These are phyloP conservation scores for Bos indicus DNA, from an alignment of 2,113 vertebrate species.

Conservation along the genomic window DNA sequence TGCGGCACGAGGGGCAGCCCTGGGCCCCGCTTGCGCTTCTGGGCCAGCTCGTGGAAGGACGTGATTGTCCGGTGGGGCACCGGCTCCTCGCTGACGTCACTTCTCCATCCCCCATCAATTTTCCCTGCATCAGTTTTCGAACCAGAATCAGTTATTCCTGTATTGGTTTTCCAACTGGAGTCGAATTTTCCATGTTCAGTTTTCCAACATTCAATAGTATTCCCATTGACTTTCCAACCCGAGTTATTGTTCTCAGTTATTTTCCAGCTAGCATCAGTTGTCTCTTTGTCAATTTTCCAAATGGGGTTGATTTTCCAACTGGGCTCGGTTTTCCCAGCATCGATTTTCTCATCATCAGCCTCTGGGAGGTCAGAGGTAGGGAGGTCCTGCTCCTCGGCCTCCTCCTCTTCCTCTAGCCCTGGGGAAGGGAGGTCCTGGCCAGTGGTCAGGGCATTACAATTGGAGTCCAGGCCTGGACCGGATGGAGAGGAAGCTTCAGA, in stretches of 20 bases:
- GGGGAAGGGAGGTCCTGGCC: background rate
- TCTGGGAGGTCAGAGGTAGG: constrained; percentile 52
- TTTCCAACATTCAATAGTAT: constrained; percentile 19
- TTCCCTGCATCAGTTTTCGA: constrained; percentile 30
- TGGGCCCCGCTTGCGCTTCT: constrained; percentile 82
- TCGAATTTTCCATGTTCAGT: constrained; percentile 10
- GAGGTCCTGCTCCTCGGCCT: constrained; percentile 29
- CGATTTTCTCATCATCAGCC: constrained; percentile 53
- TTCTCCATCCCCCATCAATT: constrained; percentile 36
- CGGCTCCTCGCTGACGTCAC: constrained; percentile 69
- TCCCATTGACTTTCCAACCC: constrained; percentile 17
- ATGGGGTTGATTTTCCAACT: constrained; percentile 73
- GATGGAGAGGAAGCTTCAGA: background rate
- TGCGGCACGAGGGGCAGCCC: constrained; percentile 65
- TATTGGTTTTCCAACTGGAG: background rate
- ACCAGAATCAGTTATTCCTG: background rate
- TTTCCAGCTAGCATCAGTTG: constrained; percentile 48
- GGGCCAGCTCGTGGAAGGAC: constrained; percentile 92
- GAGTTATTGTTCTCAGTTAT: constrained; percentile 26
- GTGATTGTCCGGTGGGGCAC: constrained; percentile 81
- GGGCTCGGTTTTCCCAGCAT: constrained; percentile 44
- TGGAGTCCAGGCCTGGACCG: constrained; percentile 71
- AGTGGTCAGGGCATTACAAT: constrained; percentile 77
- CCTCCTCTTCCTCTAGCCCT: constrained; percentile 30
- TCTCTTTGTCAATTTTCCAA: constrained; percentile 66